phyloP scores from a whole-genome alignment of 2,888 invertebrate genomes.

The Xestia sexstrigata region DNA sequence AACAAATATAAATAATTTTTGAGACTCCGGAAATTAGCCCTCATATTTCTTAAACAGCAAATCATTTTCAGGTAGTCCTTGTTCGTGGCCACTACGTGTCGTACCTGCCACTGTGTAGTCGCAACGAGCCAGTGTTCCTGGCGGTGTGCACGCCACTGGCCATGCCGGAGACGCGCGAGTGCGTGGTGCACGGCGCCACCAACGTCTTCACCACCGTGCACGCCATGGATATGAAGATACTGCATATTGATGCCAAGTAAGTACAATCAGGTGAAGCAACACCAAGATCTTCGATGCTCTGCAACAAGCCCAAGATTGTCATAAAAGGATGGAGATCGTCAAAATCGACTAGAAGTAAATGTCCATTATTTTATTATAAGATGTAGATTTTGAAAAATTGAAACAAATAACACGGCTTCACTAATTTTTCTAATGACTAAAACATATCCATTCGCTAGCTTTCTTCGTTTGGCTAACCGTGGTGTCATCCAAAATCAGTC shows the following conservation, averaged over 20 bases:
- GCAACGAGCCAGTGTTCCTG: conserved; percentile 98
- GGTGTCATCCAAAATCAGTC: conserved; percentile 31
- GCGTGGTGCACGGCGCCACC: conserved; percentile 98
- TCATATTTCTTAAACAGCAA: not conserved
- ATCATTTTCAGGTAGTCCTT: conserved; percentile 95
- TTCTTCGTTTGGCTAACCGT: too few relatives aligned
- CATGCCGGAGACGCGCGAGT: conserved; percentile 98
- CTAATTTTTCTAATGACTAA: not conserved
- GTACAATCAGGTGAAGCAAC: conserved; percentile 70
- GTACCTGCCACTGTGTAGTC: conserved; percentile 97
- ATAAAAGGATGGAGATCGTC: not conserved
- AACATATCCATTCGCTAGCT: not conserved
- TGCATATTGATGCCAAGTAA: conserved; percentile 98
- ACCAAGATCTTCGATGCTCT: not conserved
- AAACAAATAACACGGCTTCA: not conserved
- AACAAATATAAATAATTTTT: not conserved
- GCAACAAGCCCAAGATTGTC: not conserved
- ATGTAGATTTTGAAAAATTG: too few relatives aligned
- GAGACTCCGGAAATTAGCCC: too few relatives aligned
- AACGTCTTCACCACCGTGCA: conserved; percentile 99
- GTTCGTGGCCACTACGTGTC: conserved; percentile 98
- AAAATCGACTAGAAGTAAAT: not conserved
- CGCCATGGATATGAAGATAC: conserved; percentile 99
- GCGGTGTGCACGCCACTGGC: conserved; percentile 99
- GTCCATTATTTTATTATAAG: not conserved